These are phyloP conservation scores for Rhagonycha lutea DNA, from an alignment of 2,888 invertebrate genomes.

Conservation along the genomic window DNA sequence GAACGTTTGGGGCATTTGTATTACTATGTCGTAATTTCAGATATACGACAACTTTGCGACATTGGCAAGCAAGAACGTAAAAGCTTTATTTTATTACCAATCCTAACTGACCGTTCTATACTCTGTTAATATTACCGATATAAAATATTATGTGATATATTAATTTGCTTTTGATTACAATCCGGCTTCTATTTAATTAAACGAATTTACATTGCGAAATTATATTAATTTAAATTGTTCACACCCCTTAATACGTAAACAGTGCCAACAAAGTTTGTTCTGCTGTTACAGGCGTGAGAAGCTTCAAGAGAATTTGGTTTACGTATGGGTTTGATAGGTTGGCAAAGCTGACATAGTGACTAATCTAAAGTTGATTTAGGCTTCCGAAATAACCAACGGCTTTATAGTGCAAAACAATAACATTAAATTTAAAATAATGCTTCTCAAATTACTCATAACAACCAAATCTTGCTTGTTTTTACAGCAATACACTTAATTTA, in stretches of 20 bases:
- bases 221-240: conserved; percentile 15
- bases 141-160: background rate
- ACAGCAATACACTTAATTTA: background rate
- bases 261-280: conserved; percentile 18
- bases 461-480: background rate
- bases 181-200: background rate
- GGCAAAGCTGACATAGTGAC: conserved; percentile 22
- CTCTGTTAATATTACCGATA: background rate
- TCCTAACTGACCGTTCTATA: background rate
- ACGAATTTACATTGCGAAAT: background rate
- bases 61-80: background rate
- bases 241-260: conserved; percentile 12
- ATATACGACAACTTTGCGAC: conserved; percentile 11
- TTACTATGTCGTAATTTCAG: conserved; percentile 22
- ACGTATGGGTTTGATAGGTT: conserved; percentile 25
- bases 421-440: background rate
- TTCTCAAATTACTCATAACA: background rate
- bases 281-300: conserved; percentile 3
- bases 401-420: background rate
- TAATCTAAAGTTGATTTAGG: conserved; percentile 29
- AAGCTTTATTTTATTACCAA: background rate
- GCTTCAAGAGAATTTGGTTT: conserved; percentile 19
- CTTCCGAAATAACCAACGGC: conserved; percentile 8
- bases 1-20: conserved; percentile 21
- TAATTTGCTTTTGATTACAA: background rate